Evolutionary conservation across 2,888 invertebrate genomes (phyloP), one percentile per base, ranked within the genome.

Genomic region (Thumatha senex): DNA sequence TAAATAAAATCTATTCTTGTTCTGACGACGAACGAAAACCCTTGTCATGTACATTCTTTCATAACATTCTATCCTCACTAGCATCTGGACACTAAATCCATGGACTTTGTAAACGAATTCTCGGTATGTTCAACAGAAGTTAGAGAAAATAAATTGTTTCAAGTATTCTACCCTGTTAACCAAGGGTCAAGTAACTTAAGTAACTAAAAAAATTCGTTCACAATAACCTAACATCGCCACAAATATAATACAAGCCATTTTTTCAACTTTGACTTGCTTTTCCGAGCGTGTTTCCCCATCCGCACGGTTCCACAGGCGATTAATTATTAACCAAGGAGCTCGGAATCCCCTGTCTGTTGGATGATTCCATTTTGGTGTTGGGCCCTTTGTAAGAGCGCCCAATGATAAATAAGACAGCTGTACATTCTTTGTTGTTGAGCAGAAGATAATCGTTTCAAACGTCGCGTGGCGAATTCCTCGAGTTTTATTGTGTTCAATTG

Each of bases 271-370:
- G 24, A 13, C 30, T 8, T 35, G 40, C 39, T 47, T 47, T 39
- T 14, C 11, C 39, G 38, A 42, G 7, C 36, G 38, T 38, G 43
- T 43, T 60, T 48, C 18, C 10, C 14, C 34, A 7, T 44, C 41
- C 50, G 49, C 45, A 24, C 18, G 42, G 50, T 56, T 56, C 51
- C 24, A 41, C 53, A 51, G 53, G 42, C 49, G 61, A 65, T 65
- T 66, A 66, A 63, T 61, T 58, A 63, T 66, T 63, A 53, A 65
- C 53, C 44, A 61, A 58, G 56, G 46, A 46, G 42, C 51, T 42
- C 63, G 47, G 56, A 66, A 55, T 61, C 56, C 43, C 39, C 51
- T 42, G 33, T 44, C 31, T 41, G 29, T 54, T 34, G 52, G 50
- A 41, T 54, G 48, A 45, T 47, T 51, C 49, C 46, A 51, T 44